Percentiles rank a stretch among this genome's conserved stretches.
Evolutionary conservation across 1,140 invertebrate species (phyloP).

Genomic region (Brachionus sp.): DNA sequence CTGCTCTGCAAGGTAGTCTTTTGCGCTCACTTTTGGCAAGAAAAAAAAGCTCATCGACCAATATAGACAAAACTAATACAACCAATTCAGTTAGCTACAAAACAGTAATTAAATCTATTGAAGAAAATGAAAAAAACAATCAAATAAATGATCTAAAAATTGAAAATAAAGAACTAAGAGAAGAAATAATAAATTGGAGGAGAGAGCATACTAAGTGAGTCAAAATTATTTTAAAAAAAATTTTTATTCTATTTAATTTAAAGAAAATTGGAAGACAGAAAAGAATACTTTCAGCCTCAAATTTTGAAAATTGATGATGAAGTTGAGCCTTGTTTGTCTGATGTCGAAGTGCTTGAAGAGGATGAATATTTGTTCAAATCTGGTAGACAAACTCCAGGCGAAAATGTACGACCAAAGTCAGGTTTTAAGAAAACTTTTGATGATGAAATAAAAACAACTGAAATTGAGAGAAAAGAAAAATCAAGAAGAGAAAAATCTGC

Average conservation of each 20-base stretch:
- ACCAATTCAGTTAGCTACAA: background rate
- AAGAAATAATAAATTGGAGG: slow-evolving; percentile 36
- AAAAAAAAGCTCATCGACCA: slow-evolving; percentile 47
- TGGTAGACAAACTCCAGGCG: background rate
- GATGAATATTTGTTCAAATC: slow-evolving; percentile 24
- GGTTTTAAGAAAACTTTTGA: slow-evolving; percentile 2
- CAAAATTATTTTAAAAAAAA: background rate
- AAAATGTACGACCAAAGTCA: background rate
- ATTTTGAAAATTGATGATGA: slow-evolving; percentile 32
- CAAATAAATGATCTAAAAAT: slow-evolving; percentile 30
- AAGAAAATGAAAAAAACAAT: background rate
- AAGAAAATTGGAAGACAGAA: slow-evolving; percentile 28
- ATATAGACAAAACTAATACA: background rate
- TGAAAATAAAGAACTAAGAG: slow-evolving; percentile 13
- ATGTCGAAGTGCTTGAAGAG: slow-evolving; percentile 24
- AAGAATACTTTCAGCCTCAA: slow-evolving; percentile 41
- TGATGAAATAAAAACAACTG: background rate
- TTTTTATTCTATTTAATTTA: background rate
- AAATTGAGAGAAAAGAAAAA: slow-evolving; percentile 1
- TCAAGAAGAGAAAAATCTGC: slow-evolving; percentile 4
- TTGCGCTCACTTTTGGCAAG: slow-evolving; percentile 53
- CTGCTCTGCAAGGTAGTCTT: slow-evolving; percentile 58
- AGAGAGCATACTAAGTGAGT: slow-evolving; percentile 17
- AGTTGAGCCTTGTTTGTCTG: background rate
- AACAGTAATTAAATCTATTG: slow-evolving; percentile 9